Evolutionary conservation across 1,140 invertebrate genomes (phyloP).

Genomic region (Plectrocnemia conspersa): DNA sequence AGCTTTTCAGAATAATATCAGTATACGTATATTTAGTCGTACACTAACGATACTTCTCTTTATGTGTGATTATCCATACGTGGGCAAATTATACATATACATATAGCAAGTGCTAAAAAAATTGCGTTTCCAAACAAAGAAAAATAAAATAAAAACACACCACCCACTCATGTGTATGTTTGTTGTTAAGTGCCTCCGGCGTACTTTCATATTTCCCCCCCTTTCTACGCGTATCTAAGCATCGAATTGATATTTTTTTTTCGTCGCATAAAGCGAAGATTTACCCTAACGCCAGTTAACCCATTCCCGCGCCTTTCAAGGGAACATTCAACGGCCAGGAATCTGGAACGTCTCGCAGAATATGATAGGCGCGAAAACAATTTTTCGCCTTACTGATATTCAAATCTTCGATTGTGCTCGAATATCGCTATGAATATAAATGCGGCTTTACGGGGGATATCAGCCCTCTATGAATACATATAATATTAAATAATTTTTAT

Average conservation of each 20-base stretch:
- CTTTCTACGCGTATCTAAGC: conserved; percentile 24
- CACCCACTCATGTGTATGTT: neutral
- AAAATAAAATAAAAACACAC: too few relatives aligned
- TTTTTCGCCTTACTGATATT: conserved; percentile 25
- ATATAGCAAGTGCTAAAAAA: too few relatives aligned
- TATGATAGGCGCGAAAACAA: conserved; percentile 21
- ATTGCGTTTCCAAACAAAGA: too few relatives aligned
- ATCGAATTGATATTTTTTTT: conserved; percentile 28
- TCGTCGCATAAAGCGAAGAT: conserved; percentile 30
- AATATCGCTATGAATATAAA: conserved; percentile 22
- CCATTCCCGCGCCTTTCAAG: conserved; percentile 13
- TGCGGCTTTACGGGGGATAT: too few relatives aligned
- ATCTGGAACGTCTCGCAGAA: conserved; percentile 1
- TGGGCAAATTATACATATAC: too few relatives aligned
- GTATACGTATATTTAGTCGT: too few relatives aligned
- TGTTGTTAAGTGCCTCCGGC: conserved; percentile 25
- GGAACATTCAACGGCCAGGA: neutral
- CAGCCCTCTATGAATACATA: too few relatives aligned
- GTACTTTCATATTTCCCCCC: conserved; percentile 28
- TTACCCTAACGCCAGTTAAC: conserved; percentile 29
- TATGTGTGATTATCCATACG: too few relatives aligned
- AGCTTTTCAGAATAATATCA: too few relatives aligned
- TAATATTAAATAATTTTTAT: too few relatives aligned
- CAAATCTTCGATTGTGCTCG: conserved; percentile 18
- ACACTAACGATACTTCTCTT: too few relatives aligned